Base-by-base conservation (phyloP, 2,888 invertebrate genomes). In the Micoletzkya japonica region DNA sequence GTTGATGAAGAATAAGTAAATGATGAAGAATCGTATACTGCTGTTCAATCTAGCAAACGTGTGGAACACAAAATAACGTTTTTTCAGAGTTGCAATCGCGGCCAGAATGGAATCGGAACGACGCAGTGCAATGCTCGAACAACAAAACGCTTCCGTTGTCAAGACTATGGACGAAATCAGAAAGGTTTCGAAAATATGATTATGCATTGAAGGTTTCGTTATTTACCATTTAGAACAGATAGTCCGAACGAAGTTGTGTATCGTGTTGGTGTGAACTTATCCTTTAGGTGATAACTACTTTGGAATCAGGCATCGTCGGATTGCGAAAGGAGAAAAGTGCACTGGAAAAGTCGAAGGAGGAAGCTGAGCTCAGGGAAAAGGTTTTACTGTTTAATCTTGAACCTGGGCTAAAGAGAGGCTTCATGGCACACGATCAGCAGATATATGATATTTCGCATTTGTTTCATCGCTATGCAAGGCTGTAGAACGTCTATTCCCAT, bases 291-390 rank as follows among this genome's bases (percentile, higher is more conserved):
- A 72, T 72, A 58, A 67, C 64, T 66, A 72, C 73, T 50, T 49
- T 74, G 52, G 70, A 74, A 30, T 36, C 72, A 32, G 74, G 70
- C n/a, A 68, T 74, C 4, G 72, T 67, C 49, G 57, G 70, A 17
- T 54, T 73, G 28, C 72, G 60, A 50, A 70, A 72, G 67, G 70
- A 74, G 50, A 74, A 72, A 39, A 44, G 58, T 26, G 39, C 54
- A n/a, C 58, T 74, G 57, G 26, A 50, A 26, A 30, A 54, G 32
- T 70, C 58, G 56, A 69, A 56, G n/a, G 64, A 70, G 20, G 74
- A 74, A n/a, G 17, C 60, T 17, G 66, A 54, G 30, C 14, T 39
- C 20, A 72, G 49, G 50, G 50, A 70, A 28, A 66, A 73, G 49
- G 74, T 64, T 26, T 14, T 7, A 10, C 39, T 7, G 7, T 39